A percentile compares a stretch with the other conserved stretches of the same genome.
phyloP scores from a whole-genome alignment of 2,113 vertebrate genomes.

The Coturnix japonica region DNA sequence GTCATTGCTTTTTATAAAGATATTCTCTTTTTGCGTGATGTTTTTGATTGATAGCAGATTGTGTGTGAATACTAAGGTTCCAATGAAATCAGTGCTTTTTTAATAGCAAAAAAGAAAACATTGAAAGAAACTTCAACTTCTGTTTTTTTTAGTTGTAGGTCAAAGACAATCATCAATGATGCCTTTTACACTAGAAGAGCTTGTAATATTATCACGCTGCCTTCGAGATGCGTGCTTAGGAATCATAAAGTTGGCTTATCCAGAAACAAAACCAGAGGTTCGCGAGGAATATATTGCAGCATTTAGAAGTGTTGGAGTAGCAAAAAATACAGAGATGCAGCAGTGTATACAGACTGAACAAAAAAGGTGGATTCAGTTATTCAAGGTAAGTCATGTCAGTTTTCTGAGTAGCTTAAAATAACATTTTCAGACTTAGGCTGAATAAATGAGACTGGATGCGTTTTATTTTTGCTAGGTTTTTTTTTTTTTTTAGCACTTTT shows the following conservation, averaged over 20 bases:
- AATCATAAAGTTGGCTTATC: constrained; percentile 97
- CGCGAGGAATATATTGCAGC: constrained; percentile 92
- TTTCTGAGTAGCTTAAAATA: not conserved
- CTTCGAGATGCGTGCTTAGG: constrained; percentile 94
- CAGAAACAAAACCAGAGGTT: constrained; percentile 93
- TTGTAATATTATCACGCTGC: constrained; percentile 91
- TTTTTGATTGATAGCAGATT: not conserved
- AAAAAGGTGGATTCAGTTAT: constrained; percentile 96
- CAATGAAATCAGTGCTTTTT: not conserved
- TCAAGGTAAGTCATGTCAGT: constrained; percentile 83
- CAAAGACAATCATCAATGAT: constrained; percentile 93
- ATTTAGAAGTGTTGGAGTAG: constrained; percentile 91
- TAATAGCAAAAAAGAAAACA: not conserved
- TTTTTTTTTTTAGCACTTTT: not conserved
- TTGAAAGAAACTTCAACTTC: not conserved
- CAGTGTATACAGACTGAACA: constrained; percentile 91
- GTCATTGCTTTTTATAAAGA: not conserved
- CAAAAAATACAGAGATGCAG: constrained; percentile 88
- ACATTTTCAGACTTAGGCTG: not conserved
- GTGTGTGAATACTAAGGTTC: not conserved
- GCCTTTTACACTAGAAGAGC: constrained; percentile 93
- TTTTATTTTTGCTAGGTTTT: not conserved
- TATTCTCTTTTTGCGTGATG: not conserved
- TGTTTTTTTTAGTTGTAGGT: constrained; percentile 76
- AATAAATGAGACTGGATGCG: accelerated